Base-by-base conservation (phyloP, 2,888 invertebrate species). In the Eulithis testata region DNA sequence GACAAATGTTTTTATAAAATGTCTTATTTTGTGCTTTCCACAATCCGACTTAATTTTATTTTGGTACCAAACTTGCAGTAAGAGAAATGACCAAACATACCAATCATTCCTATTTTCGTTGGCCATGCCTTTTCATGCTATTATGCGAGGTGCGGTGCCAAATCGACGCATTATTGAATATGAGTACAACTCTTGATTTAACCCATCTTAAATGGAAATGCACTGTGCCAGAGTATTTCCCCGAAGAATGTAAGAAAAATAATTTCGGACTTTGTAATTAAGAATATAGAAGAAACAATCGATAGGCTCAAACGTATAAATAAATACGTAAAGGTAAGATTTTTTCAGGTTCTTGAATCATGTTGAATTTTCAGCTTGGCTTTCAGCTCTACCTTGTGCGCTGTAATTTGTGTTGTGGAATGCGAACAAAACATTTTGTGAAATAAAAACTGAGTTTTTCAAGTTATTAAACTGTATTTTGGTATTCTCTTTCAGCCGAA, bases 401-500 rank as follows among this genome's bases (percentile, higher is more conserved):
- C 40, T 8, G 40, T 8, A 40, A 0, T 1, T 40, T 40, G 9
- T 40, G 8, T 5, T 2, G 5, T 40, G 7, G 9, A 40, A 7
- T 8, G 7, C 8, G 8, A 40, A 40, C 8, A 40, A 40, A 40
- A 40, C 31, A 31, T 31, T 31, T 31, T 31, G 31, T 31, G 31
- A 31, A 6, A 5, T 31, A 31, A 31, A 31, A 31, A 31, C 31
- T 6, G 31, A 31, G 31, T 31, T 31, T 31, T 31, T 31, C 3
- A 31, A 31, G 31, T 31, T 31, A 31, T 31, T 31, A 5, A 31
- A 31, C 31, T 31, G 31, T 31, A 6, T 31, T 31, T 31, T 31
- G 31, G 31, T 9, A 49, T 21, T 21, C 9, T 6, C 9, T 11
- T 49, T 44, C 77, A 89, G 90, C 91, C 72, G 93, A 93, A 80